Base-by-base conservation (phyloP, 2,797 vertebrate species). In the Adrianichthys oophorus region DNA sequence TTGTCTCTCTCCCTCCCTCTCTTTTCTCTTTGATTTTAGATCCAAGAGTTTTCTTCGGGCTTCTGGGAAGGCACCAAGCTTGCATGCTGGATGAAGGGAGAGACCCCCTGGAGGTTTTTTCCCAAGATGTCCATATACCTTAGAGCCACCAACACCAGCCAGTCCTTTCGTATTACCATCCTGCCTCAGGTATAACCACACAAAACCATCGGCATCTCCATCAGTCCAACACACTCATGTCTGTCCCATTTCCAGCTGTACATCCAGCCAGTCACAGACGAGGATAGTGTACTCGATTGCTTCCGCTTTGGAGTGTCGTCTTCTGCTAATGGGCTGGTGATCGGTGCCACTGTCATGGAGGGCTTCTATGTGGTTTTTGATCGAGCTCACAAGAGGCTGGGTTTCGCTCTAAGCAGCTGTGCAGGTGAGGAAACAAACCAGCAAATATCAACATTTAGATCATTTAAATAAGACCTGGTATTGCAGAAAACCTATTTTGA, bases 261-360 rank as follows among this genome's bases (percentile, higher is more conserved):
- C 76, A 94, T 99, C 66, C 97, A 98, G 78, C 92, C 93, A 15
- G 88, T 98, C 80, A 81, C 90, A 45, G 93, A 93, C 1, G 74
- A 94, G n/a, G 93, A 93, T 7, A 79, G 91, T 43, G 89, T 89
- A 0, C 69, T 98, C 17, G 92, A 93, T 61, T 99, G 96, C 81
- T 98, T 94, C 72, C 90, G 96, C 1, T 99, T 98, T 0, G 95
- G 96, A 18, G 90, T 98, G 59, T 96, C 97, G 0, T 90, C 95
- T 0, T 99, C 97, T 0, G 68, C 89, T 0, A 96, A 90, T 0
- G 95, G 95, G 1, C 85, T 99, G 61, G 95, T 99, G 72, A 95
- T 99, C 0, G 97, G 97, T 0, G 97, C 97, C 15, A 98, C 96
- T 0, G 94, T 99, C 48, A 98, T 99, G 97, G 97, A 99, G 78